Conservation (phyloP, 2,888 invertebrate species). For the Drosophila anomelani region DNA sequence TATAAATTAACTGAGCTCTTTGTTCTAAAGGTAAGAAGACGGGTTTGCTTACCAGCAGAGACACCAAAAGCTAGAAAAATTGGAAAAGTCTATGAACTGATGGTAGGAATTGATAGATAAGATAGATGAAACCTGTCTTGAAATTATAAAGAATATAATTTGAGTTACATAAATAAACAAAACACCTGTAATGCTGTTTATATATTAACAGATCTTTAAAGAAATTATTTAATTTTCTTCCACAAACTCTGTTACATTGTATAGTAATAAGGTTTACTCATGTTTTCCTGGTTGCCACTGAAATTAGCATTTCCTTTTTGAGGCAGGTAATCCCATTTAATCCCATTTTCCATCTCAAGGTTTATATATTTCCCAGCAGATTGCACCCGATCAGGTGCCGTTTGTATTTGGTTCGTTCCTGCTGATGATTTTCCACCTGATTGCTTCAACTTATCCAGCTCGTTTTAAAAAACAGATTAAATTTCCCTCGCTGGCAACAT, state of each 20-base stretch:
- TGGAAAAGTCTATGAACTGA: not conserved
- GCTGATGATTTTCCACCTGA: conserved; percentile 53
- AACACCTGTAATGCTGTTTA: rapidly evolving
- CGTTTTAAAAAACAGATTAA: conserved; percentile 66
- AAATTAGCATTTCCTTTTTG: conserved; percentile 2
- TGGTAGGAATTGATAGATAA: not conserved
- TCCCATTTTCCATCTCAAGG: not conserved
- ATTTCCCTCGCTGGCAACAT: conserved; percentile 44
- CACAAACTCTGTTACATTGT: not conserved
- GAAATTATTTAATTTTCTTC: rapidly evolving
- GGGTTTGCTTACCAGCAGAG: not conserved
- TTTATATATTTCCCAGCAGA: conserved; percentile 9
- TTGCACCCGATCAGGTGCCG: conserved; percentile 30
- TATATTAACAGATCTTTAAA: too few relatives aligned
- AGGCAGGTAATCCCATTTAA: conserved; percentile 3
- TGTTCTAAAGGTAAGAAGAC: conserved; percentile 21
- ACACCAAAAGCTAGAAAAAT: not conserved
- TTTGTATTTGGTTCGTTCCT: conserved; percentile 29
- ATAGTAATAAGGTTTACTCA: too few relatives aligned
- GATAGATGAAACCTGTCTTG: not conserved
- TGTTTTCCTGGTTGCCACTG: not conserved
- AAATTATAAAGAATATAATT: not conserved
- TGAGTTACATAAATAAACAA: too few relatives aligned
- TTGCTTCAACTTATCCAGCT: conserved; percentile 53
- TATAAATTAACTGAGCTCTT: conserved; percentile 52